Evolutionary conservation across 2,888 invertebrate genomes (phyloP), one percentile per base, ranked within the genome.

Genomic region (Drosophila subquinaria): DNA sequence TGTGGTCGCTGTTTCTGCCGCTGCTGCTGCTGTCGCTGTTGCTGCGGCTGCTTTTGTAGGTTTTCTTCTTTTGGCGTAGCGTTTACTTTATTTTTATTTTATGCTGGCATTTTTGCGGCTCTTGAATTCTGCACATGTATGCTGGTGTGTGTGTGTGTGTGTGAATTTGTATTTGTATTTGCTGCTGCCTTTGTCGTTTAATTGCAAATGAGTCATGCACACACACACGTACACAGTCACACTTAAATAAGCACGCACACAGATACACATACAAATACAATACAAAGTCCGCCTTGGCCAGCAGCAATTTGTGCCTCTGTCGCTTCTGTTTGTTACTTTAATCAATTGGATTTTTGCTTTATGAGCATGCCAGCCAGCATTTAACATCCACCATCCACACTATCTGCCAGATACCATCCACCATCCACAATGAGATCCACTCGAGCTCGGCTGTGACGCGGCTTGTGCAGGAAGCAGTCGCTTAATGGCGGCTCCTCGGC

Each of bases 21-120:
- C 59, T 13, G 4, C 33, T 20, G 55, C 43, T 62, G 75, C 59
- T 42, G 64, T 38, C 42, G 67, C 64, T 47, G 61, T 52, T 10
- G 47, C 66, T 65, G 76, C 69, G 68, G 75, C 83, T 81, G 87
- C 81, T 81, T 89, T 85, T 85, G 85, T 85, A 87, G 84, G 85
- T 81, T 85, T 85, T 85, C 85, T 87, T 86, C 76, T 71, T 76
- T 76, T 84, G 63, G 60, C 73, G 57, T 61, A 74, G 73, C 68
- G 61, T 81, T 70, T 84, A 76, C 82, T 86, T 84, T 88, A 88
- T 87, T 89, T 89, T 87, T 85, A 85, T 89, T 89, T 87, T 85
- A 85, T 89, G 89, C 82, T 85, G 87, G 84, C 79, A 86, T 85
- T 86, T 86, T 89, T 85, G 88, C 87, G 88, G 84, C 89, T 80